Percentiles rank a stretch among this genome's conserved stretches.
Conservation (phyloP, 2,113 vertebrate genomes). For the Noturus placidus region DNA sequence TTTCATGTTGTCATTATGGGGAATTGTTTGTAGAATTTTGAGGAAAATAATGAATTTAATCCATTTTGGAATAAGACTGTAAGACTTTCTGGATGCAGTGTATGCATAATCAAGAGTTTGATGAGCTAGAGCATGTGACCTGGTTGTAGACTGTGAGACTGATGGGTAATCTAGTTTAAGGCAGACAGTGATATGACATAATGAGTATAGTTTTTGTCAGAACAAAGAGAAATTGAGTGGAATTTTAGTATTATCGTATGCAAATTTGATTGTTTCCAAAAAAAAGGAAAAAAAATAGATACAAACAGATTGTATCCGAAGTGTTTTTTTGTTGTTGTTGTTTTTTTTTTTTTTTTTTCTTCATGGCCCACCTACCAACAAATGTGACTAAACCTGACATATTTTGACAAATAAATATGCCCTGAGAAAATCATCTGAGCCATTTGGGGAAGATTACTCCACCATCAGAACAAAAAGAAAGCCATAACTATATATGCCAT, state of each 20-base stretch:
- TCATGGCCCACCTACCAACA: neutral
- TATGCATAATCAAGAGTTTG: neutral
- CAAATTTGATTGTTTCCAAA: neutral
- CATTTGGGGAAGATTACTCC: neutral
- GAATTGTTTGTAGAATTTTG: no score
- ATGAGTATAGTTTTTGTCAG: neutral
- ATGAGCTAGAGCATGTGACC: neutral
- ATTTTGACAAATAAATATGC: neutral
- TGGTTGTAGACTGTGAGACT: neutral
- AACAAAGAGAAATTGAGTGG: neutral
- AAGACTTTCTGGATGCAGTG: no score
- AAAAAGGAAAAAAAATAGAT: no score
- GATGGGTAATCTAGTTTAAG: neutral
- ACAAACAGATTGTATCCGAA: neutral
- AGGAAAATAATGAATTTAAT: no score
- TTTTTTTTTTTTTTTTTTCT: neutral
- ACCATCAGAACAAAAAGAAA: conserved; percentile 5
- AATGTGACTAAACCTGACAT: neutral
- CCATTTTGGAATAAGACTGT: no score
- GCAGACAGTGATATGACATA: neutral
- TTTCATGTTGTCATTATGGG: no score
- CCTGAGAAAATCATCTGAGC: neutral
- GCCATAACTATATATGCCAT: neutral
- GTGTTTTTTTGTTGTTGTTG: neutral
- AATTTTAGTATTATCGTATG: neutral